Evolutionary conservation across 2,113 vertebrate species (phyloP), one percentile per base, ranked within the genome.

Genomic region (Sebastes fasciatus): DNA sequence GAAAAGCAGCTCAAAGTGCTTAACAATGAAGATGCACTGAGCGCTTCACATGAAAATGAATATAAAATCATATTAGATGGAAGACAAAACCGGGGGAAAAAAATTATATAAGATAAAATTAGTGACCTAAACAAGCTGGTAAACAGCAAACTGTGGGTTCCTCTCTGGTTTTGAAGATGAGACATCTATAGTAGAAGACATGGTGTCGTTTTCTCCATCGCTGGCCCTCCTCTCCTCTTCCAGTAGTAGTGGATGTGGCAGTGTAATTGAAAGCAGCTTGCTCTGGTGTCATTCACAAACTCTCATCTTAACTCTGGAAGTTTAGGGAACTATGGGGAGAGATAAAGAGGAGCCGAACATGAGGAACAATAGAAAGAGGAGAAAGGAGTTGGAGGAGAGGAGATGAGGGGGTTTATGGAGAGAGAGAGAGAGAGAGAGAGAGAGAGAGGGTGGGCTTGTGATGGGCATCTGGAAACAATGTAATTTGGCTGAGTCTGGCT

Each of bases 381-480:
- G 85, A 85, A 82, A 60, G 19, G 19, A 60, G 85, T 77, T 58
- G 48, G n/a, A 80, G 40, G 48, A 52, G 75, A 51, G 46, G 62
- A 45, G 23, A 54, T 48, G 57, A 61, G 54, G 17, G 51, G 77
- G 65, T 62, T 55, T 19, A 42, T 21, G 46, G 72, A 49, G 48
- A 63, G 45, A 61, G 34, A 34, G 34, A 34, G 26, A 26, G 26
- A 26, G 26, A 26, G 26, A 26, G 26, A 26, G 26, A 26, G 34
- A 34, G 34, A 34, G 34, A 34, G 73, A 63, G 78, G 61, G 63
- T 83, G 74, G 74, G 82, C 81, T 82, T 90, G 94, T 87, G 62
- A 96, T 94, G 95, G 68, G 96, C 97, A 98, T 97, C 97, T 97
- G 97, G 97, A 97, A 98, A 95, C 96, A 94, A 98, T 97, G 96